Conservation (phyloP, 2,888 invertebrate genomes). For the Agrotis clavis region DNA sequence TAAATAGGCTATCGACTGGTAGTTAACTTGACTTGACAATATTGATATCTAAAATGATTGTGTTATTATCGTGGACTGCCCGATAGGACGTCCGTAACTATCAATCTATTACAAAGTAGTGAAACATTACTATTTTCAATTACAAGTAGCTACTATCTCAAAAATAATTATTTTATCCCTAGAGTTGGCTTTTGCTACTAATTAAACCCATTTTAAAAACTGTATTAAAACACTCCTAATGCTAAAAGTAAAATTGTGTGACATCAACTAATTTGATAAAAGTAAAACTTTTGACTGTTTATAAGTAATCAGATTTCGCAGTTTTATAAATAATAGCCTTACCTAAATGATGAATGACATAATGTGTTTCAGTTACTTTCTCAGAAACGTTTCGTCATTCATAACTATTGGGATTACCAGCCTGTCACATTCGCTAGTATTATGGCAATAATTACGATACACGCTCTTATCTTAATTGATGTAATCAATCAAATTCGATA, state of each 20-base stretch:
- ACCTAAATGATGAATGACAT: neutral
- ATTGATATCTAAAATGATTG: constrained; percentile 50
- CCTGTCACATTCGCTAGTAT: constrained; percentile 18
- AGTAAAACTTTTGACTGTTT: neutral
- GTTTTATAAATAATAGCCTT: neutral
- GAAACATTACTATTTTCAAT: constrained; percentile 11
- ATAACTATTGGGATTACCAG: constrained; percentile 5
- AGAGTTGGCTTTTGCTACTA: neutral
- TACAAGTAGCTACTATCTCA: constrained; percentile 40
- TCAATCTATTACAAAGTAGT: constrained; percentile 21
- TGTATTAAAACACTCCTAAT: neutral
- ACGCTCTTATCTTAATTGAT: constrained; percentile 52
- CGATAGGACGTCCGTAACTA: constrained; percentile 19
- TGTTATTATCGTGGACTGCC: constrained; percentile 43
- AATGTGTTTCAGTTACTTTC: neutral
- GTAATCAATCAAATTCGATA: constrained; percentile 55
- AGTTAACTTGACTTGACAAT: constrained; percentile 17
- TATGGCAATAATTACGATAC: constrained; percentile 27
- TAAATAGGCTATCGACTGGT: constrained; percentile 58
- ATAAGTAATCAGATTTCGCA: neutral
- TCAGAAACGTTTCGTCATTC: constrained; percentile 16
- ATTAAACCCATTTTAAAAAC: neutral
- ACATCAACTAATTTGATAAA: neutral
- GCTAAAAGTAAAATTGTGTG: neutral
- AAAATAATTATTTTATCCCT: constrained; percentile 4